Evolutionary conservation across 2,888 invertebrate genomes (phyloP).

Genomic region (Xanthia icteritia): DNA sequence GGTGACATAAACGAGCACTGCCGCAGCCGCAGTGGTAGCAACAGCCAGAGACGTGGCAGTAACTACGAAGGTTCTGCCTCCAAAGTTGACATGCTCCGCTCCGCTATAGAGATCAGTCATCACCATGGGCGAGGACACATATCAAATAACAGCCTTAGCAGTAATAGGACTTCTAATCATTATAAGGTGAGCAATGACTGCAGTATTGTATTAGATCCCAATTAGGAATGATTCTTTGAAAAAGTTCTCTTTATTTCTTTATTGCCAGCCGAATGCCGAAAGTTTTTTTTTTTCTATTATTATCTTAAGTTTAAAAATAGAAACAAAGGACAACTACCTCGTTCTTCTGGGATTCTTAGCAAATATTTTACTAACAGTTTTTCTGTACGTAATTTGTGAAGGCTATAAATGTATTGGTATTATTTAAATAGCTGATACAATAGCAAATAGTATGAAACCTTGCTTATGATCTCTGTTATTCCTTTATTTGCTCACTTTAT

Average conservation of each 20-base stretch:
- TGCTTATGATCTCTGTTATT: slow-evolving; percentile 66
- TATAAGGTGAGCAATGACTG: slow-evolving; percentile 76
- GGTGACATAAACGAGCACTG: slow-evolving; percentile 88
- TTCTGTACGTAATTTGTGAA: slow-evolving; percentile 57
- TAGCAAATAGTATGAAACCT: slow-evolving; percentile 71
- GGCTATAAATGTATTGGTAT: slow-evolving; percentile 57
- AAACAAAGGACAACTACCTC: slow-evolving; percentile 25
- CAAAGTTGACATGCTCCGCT: slow-evolving; percentile 92
- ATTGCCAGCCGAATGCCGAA: neutral
- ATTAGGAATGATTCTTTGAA: neutral
- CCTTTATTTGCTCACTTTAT: slow-evolving; percentile 73
- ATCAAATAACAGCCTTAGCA: slow-evolving; percentile 91
- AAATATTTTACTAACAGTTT: slow-evolving; percentile 52
- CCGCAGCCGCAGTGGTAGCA: slow-evolving; percentile 88
- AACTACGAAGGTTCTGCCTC: slow-evolving; percentile 90
- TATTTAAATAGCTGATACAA: slow-evolving; percentile 61
- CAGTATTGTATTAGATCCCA: neutral
- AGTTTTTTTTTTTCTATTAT: neutral
- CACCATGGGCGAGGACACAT: slow-evolving; percentile 89
- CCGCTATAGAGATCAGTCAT: slow-evolving; percentile 92
- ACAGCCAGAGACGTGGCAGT: slow-evolving; percentile 89
- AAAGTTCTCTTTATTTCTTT: neutral
- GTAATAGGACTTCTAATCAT: slow-evolving; percentile 77
- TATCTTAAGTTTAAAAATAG: neutral
- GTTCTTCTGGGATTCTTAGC: slow-evolving; percentile 23